Evolutionary conservation across 2,888 invertebrate species (phyloP).

Genomic region (Selenia dentaria): DNA sequence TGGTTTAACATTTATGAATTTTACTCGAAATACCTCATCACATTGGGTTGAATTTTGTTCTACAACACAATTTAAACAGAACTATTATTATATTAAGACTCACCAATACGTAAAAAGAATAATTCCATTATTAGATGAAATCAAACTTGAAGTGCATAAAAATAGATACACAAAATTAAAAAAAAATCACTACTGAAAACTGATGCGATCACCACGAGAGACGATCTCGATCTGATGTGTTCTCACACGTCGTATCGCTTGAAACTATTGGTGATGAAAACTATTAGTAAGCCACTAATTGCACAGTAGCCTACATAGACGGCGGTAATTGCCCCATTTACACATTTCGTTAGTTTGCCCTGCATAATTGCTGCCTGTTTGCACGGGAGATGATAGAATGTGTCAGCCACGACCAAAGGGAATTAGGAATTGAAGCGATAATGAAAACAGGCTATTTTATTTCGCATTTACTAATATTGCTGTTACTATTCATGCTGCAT

Average conservation of each 20-base stretch:
- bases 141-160: background rate
- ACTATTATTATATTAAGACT: background rate
- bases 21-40: slow-evolving; percentile 8
- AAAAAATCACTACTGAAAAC: slow-evolving; percentile 37
- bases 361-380: slow-evolving; percentile 79
- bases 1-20: slow-evolving; percentile 43
- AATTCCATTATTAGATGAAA: background rate
- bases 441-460: slow-evolving; percentile 22
- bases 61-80: background rate
- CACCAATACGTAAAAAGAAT: slow-evolving; percentile 3
- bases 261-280: slow-evolving; percentile 80
- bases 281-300: slow-evolving; percentile 82
- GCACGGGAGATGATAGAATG: slow-evolving; percentile 67
- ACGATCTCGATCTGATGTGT: slow-evolving; percentile 68
- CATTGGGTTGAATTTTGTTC: too few species aligned
- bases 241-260: slow-evolving; percentile 57
- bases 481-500: too few species aligned
- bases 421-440: slow-evolving; percentile 52
- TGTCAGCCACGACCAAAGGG: slow-evolving; percentile 59
- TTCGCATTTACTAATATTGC: background rate
- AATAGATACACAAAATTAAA: slow-evolving; percentile 20
- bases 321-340: slow-evolving; percentile 83
- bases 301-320: slow-evolving; percentile 79
- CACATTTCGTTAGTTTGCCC: slow-evolving; percentile 79
- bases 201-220: slow-evolving; percentile 67